Base-by-base conservation (phyloP, 2,113 vertebrate species). In the Platichthys stellatus region DNA sequence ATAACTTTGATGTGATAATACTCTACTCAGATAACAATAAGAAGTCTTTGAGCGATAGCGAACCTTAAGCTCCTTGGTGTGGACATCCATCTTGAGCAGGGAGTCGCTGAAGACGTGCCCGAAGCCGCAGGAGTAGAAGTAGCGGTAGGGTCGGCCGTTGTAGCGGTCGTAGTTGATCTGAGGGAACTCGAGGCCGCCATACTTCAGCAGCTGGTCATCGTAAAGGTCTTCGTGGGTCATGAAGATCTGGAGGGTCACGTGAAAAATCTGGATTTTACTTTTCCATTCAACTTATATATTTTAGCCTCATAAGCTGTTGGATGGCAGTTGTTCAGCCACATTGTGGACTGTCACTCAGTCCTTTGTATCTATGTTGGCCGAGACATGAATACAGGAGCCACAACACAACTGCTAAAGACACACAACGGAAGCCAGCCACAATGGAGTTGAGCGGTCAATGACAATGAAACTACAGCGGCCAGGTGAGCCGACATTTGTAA, bases 51-150 rank as follows among this genome's bases (percentile, higher is more conserved):
- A 76, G 71, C 49, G 59, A 80, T 63, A 63, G 31, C 58, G 63
- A 96, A 98, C 97, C 96, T 91, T 97, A 68, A 96, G 88, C 77
- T 94, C 89, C 86, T 98, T 98, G 77, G 96, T 96, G 65, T 95
- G 92, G 62, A 96, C 89, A 20, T 98, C 96, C 40, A 97, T 92
- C 87, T 99, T 98, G 76, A 99, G 90, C 79, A 98, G 88, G 31
- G 96, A 97, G 90, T 97, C 92, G 5, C 95, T 93, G 28, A 98
- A 87, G 62, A 98, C 38, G 18, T 98, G 95, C 68, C 88, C 90
- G 72, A 97, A 96, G 23, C 97, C 97, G 12, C 97, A 98, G 7
- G 95, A 95, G 3, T 98, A 98, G 89, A 97, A 96, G 91, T 94
- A 98, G 49, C 90, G 93, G 81, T 98, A 98, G 17, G 94, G 95